Evolutionary conservation across 2,113 vertebrate genomes (phyloP), one percentile per base, ranked within the genome.

Genomic region (Sapajus apella): DNA sequence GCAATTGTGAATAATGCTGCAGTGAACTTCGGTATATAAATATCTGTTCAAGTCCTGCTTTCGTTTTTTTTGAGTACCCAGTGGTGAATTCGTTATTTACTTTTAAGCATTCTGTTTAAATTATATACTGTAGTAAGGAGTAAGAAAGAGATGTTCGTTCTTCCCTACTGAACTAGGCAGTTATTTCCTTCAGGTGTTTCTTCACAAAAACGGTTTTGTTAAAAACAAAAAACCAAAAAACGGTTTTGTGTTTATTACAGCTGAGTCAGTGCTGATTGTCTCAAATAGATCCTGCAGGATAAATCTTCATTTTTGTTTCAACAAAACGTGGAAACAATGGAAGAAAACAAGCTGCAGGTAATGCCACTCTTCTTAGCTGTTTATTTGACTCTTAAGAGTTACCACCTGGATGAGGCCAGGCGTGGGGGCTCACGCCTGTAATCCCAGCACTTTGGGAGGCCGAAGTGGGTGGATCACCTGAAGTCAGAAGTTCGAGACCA

Each of bases 301-400:
- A 90, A 45, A 30, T 10, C 80, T 66, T 56, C 32, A 23, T 55
- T 73, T 86, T 72, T 82, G 72, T 82, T 66, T 73, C 56, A 55
- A 55, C 27, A 0, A 72, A 87, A 83, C 30, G 66, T 68, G 40
- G 68, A 89, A 86, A 70, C 90, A 95, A 97, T 97, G 96, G 97
- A 76, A 43, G 90, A 94, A 72, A 92, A 73, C 43, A 92, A 52
- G 14, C 12, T 50, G 52, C 70, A 70, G 97, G 97, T 97, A 97
- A 93, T 82, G 50, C 20, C 47, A 32, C n/a, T 8, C 37, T 66
- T 92, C 16, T 30, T 68, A 83, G 35, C 3, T 3, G 3, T n/a
- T 56, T 40, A 0, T 64, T 64, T 21, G 77, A 56, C 25, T 85
- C 21, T 64, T 2, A 17, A 45, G 27, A 76, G 6, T 77, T 87